A percentile compares a stretch with the other conserved stretches of the same genome.
Evolutionary conservation across 2,113 vertebrate genomes (phyloP).

Genomic region (Numenius arquata): DNA sequence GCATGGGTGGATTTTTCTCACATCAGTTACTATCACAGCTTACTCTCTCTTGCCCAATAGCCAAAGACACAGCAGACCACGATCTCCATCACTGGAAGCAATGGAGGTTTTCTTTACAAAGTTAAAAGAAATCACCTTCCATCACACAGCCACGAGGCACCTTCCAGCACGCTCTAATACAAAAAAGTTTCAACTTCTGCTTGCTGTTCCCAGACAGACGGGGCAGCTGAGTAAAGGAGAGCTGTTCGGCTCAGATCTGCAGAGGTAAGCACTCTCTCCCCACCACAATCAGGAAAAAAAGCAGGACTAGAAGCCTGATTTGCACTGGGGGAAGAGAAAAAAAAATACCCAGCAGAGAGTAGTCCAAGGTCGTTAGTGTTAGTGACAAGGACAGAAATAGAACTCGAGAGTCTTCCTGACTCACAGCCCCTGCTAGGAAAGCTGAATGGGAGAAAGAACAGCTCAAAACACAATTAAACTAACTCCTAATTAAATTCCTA

Average conservation of each 20-base stretch:
- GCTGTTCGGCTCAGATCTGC: neutral
- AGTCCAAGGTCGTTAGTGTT: neutral
- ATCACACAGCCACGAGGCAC: neutral
- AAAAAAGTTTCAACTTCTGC: neutral
- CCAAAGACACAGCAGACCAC: neutral
- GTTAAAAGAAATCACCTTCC: neutral
- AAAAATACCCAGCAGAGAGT: neutral
- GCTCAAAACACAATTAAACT: slow-evolving; percentile 52
- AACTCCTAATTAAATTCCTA: slow-evolving; percentile 62
- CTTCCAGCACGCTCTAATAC: neutral
- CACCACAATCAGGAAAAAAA: neutral
- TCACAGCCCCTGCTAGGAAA: slow-evolving; percentile 11
- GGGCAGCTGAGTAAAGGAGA: neutral
- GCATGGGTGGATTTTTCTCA: neutral
- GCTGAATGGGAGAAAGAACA: slow-evolving; percentile 28
- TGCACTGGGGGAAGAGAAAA: neutral
- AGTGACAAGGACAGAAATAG: slow-evolving; percentile 26
- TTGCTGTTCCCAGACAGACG: neutral
- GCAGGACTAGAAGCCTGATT: neutral
- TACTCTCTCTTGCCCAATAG: neutral
- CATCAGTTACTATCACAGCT: neutral
- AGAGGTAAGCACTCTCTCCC: neutral
- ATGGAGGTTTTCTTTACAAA: neutral
- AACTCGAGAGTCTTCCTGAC: slow-evolving; percentile 23
- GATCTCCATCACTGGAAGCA: neutral